Base-by-base conservation (phyloP, 2,113 vertebrate species). In the Mellivora capensis region DNA sequence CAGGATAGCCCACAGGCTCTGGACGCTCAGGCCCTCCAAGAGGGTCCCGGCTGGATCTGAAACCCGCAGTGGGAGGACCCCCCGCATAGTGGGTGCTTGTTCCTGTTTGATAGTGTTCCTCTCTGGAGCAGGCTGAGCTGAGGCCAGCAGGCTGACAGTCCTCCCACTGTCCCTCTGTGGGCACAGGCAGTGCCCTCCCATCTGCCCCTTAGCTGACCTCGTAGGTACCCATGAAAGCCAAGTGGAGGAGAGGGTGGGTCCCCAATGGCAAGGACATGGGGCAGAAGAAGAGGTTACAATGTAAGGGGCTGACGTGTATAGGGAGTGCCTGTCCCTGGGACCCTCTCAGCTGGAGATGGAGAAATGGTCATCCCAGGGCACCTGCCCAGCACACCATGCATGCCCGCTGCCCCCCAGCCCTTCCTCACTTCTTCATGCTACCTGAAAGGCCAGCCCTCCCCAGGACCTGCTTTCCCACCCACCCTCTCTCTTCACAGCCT, bases 121-220 rank as follows among this genome's bases (percentile, higher is more conserved):
- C 27, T 47, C 34, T 13, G 44, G 20, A 29, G 88, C 49, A 62
- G 62, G 29, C 72, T 44, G 44, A 61, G 59, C 91, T 57, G 91
- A 83, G 88, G 37, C 62, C 11, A 1, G 82, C 6, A 1, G 57
- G 54, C 96, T 96, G 52, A 97, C 87, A 89, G 74, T 93, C 91
- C 39, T n/a, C 76, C 87, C 85, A 81, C 77, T 97, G 42, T 95
- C 69, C 85, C 52, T 91, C 21, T 18, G 62, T 37, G n/a, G 47
- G 52, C 67, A 74, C n/a, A 62, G 4, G 17, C 21, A 31, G 57
- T 1, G 4, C 62, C 61, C 76, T 57, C 27, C 71, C 47, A 2
- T 29, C 37, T 57, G 54, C 76, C 57, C 47, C 29, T 72, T 61
- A 71, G 76, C 61, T 79, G 87, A 67, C 10, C 79, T 74, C 64